phyloP scores from a whole-genome alignment of 2,113 vertebrate species.

The Meleagris gallopavo region DNA sequence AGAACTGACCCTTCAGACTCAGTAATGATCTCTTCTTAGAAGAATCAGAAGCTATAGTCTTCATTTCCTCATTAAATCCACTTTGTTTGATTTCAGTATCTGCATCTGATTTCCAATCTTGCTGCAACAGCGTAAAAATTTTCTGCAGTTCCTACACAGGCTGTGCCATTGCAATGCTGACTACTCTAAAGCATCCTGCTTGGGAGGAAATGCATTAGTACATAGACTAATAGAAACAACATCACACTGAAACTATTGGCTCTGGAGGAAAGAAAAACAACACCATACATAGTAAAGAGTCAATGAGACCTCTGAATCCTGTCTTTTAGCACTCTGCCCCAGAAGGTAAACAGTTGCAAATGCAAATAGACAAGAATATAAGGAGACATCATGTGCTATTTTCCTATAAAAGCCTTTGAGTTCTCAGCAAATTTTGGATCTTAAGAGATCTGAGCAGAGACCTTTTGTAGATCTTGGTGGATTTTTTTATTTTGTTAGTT shows the following conservation, averaged over 20 bases:
- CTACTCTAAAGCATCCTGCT: neutral
- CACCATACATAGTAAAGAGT: neutral
- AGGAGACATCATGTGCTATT: neutral
- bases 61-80: neutral
- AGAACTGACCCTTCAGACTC: neutral
- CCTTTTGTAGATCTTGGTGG: neutral
- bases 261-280: neutral
- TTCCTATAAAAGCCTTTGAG: neutral
- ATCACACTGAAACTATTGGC: neutral
- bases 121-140: neutral
- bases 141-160: neutral
- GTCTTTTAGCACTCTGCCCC: neutral
- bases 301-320: neutral
- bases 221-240: neutral
- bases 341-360: neutral
- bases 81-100: neutral
- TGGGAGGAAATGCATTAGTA: neutral
- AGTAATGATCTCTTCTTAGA: neutral
- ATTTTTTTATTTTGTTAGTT: neutral
- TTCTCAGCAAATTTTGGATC: neutral
- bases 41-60: neutral
- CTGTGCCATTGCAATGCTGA: rapidly evolving
- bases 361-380: neutral
- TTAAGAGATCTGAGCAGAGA: neutral
- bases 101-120: neutral